Evolutionary conservation across 1,140 invertebrate genomes (phyloP).

Genomic region (Scaptomyza hsui): DNA sequence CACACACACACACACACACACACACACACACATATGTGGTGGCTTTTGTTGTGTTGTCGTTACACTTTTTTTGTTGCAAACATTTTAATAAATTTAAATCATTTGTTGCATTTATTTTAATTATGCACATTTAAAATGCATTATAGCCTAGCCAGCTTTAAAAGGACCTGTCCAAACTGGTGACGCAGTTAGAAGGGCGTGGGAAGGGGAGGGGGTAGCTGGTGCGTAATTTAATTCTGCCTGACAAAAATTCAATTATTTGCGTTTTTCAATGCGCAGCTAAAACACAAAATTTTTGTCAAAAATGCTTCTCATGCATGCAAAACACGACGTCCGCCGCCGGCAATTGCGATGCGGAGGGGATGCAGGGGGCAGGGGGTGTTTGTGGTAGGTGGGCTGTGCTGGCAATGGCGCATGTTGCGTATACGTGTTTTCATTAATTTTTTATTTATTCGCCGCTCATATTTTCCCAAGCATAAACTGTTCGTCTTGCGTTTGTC

Average conservation of each 20-base stretch:
- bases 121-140: slow-evolving; percentile 79
- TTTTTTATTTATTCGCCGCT: slow-evolving; percentile 74
- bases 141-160: slow-evolving; percentile 51
- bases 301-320: slow-evolving; percentile 61
- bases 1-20: background rate
- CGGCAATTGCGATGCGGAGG: slow-evolving; percentile 4
- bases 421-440: slow-evolving; percentile 80
- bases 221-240: slow-evolving; percentile 68
- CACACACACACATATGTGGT: background rate
- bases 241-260: slow-evolving; percentile 76
- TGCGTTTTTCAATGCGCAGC: slow-evolving; percentile 49
- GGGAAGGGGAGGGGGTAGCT: background rate
- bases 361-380: background rate
- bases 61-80: slow-evolving; percentile 48
- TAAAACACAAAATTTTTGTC: slow-evolving; percentile 54
- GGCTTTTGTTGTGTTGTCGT: slow-evolving; percentile 33
- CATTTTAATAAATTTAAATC: slow-evolving; percentile 82
- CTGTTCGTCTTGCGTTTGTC: background rate
- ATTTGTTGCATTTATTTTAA: slow-evolving; percentile 82
- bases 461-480: slow-evolving; percentile 59
- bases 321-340: slow-evolving; percentile 22
- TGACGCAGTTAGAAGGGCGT: background rate
- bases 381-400: background rate
- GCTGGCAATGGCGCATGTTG: slow-evolving; percentile 39
- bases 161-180: slow-evolving; percentile 4